Conservation (phyloP, 2,888 invertebrate species). For the Chalcis sispes region DNA sequence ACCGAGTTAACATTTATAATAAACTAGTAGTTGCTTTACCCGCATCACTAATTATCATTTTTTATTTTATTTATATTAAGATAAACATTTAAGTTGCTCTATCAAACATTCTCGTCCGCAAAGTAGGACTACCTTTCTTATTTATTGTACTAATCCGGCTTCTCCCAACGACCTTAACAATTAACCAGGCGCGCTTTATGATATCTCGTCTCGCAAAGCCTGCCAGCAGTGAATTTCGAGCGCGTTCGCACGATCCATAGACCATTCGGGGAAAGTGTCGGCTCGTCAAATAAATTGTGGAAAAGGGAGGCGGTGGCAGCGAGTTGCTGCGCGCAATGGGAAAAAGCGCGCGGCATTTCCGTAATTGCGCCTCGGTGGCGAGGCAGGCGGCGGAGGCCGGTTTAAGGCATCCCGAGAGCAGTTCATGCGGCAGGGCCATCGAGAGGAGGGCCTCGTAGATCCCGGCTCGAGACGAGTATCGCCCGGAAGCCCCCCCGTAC, state of each 20-base stretch:
- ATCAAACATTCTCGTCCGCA: background rate
- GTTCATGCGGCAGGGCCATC: constrained; percentile 42
- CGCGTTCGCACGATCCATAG: background rate
- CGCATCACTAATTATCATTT: too few relatives aligned
- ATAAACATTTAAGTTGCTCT: too few relatives aligned
- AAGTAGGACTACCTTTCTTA: too few relatives aligned
- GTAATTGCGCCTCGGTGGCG: constrained; percentile 28
- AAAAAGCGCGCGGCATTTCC: constrained; percentile 28
- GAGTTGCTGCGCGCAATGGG: constrained; percentile 9
- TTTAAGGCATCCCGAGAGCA: background rate
- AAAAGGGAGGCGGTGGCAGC: constrained; percentile 8
- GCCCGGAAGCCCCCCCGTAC: constrained; percentile 39
- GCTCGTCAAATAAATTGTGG: constrained; percentile 43
- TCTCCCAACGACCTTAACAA: background rate
- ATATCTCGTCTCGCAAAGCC: background rate
- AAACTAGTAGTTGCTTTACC: too few relatives aligned
- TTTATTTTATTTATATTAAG: too few relatives aligned
- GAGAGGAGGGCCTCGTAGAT: constrained; percentile 35
- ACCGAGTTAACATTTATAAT: background rate
- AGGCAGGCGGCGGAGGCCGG: background rate
- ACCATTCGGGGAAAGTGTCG: background rate
- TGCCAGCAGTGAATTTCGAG: background rate
- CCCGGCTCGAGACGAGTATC: background rate
- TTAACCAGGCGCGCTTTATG: constrained; percentile 25
- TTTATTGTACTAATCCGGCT: background rate